Evolutionary conservation across 2,797 vertebrate genomes (phyloP).

Genomic region (Phoxinus dragarum): DNA sequence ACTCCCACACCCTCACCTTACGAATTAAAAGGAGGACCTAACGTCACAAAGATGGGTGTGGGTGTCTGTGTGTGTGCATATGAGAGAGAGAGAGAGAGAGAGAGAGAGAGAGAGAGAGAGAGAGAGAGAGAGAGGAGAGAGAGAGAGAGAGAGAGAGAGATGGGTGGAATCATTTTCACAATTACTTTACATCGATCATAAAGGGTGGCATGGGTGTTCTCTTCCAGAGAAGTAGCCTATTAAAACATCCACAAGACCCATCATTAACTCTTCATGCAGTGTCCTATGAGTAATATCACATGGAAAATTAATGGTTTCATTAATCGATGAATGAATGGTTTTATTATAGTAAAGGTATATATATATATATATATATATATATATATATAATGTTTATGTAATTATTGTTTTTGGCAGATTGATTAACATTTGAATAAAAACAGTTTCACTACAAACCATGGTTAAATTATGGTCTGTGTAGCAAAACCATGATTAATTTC

Average conservation of each 20-base stretch:
- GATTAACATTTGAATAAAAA: no score
- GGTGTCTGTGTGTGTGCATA: neutral
- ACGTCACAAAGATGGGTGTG: constrained; percentile 42
- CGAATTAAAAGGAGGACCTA: constrained; percentile 50
- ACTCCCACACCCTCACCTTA: constrained; percentile 50
- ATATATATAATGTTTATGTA: no score
- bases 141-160: neutral
- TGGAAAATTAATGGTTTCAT: neutral
- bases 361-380: no score
- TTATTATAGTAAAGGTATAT: no score
- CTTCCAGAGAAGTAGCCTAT: neutral
- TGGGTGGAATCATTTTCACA: neutral
- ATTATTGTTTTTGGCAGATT: no score
- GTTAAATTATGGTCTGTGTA: no score
- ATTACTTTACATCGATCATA: constrained; percentile 11
- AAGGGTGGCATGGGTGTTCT: constrained; percentile 14
- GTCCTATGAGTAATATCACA: neutral
- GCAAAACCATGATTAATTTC: no score
- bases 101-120: constrained; percentile 15
- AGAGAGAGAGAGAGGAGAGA: neutral
- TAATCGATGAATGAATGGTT: no score
- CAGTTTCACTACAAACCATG: no score
- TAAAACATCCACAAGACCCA: neutral
- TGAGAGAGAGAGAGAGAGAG: neutral
- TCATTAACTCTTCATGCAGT: neutral